A percentile compares a stretch with the other conserved stretches of the same genome.
These are phyloP conservation scores for Artemisiospiza belli DNA, from an alignment of 2,113 vertebrate genomes.

Conservation along the genomic window DNA sequence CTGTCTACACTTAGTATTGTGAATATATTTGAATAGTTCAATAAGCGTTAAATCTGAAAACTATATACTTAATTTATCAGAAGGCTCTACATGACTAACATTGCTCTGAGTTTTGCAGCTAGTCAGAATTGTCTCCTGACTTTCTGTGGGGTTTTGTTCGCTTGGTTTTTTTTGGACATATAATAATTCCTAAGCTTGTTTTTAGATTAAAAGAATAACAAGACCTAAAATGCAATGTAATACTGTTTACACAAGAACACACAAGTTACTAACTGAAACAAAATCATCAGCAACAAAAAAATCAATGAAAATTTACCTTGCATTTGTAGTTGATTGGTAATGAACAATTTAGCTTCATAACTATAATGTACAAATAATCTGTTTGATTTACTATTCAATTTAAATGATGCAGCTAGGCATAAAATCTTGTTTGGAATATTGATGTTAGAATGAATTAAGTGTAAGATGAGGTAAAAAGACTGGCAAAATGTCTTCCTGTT, in stretches of 20 bases:
- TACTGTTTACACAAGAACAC: background rate
- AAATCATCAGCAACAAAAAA: background rate
- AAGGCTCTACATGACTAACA: background rate
- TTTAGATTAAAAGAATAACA: background rate
- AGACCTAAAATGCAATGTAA: background rate
- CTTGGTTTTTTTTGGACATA: background rate
- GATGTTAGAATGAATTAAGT: background rate
- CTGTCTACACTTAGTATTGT: background rate
- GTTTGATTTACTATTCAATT: slow-evolving; percentile 13
- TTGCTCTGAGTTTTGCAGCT: background rate
- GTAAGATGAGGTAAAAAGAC: background rate
- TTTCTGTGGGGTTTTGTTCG: background rate
- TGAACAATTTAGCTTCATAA: background rate
- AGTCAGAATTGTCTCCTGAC: background rate
- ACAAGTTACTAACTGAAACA: background rate
- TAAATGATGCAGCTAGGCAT: background rate
- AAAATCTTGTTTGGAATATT: background rate
- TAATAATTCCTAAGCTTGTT: background rate
- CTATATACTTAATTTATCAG: background rate
- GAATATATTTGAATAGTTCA: background rate
- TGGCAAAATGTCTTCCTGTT: background rate
- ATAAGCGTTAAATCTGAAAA: background rate
- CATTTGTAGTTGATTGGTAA: background rate
- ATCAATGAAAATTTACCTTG: background rate
- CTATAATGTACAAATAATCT: background rate